These are phyloP conservation scores for Grantiella picta DNA, from an alignment of 2,113 vertebrate species.

Conservation along the genomic window DNA sequence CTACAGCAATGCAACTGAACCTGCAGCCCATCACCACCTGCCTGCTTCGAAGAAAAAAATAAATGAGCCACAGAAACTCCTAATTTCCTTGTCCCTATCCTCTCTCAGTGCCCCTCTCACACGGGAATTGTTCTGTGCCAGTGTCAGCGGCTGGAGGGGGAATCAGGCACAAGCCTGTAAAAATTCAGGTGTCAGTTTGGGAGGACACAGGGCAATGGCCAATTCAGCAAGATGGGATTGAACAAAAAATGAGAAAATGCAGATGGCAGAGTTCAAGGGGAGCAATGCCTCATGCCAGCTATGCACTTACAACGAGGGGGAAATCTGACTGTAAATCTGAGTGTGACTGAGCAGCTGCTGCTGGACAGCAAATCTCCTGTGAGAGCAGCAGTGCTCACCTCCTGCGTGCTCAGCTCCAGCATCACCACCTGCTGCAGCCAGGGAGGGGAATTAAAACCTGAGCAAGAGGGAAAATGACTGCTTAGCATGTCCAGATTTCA, in stretches of 20 bases:
- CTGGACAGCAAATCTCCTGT: background rate
- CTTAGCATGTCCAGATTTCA: background rate
- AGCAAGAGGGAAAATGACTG: background rate
- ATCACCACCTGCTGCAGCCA: constrained; percentile 28
- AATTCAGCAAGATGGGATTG: background rate
- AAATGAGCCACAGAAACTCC: background rate
- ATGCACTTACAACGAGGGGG: background rate
- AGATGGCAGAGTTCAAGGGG: background rate
- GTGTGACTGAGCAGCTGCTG: background rate
- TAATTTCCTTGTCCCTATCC: background rate
- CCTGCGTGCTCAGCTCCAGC: background rate
- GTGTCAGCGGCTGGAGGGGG: background rate
- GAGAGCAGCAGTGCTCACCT: background rate
- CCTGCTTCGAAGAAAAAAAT: background rate
- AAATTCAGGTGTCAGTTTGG: background rate
- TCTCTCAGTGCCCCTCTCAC: background rate
- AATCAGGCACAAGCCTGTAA: background rate
- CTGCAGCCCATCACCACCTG: background rate
- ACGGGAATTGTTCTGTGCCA: background rate
- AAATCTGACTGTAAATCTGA: too few species aligned
- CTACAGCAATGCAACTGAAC: background rate
- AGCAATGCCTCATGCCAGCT: background rate
- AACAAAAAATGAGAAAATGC: background rate
- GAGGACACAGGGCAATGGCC: background rate
- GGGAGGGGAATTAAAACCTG: constrained; percentile 6